Conservation (phyloP, 2,113 vertebrate species). For the Philantomba maxwellii region DNA sequence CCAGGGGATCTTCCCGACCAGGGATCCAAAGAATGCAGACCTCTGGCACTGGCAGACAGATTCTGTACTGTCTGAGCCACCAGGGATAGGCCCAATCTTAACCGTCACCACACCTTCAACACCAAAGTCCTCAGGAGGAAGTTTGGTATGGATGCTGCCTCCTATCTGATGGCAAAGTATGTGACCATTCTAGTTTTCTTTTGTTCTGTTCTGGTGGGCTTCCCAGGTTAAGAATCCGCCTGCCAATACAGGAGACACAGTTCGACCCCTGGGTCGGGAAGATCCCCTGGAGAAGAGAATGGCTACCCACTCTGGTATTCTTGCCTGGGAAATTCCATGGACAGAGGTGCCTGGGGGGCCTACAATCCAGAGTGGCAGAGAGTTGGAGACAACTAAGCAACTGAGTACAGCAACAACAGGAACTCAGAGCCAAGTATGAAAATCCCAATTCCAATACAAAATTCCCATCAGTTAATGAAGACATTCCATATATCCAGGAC, state of each 20-base stretch:
- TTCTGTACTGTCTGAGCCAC: not conserved
- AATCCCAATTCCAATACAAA: not conserved
- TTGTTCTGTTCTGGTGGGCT: not conserved
- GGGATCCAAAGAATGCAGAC: not conserved
- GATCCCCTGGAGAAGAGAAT: not conserved
- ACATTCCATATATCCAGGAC: not conserved
- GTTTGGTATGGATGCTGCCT: not conserved
- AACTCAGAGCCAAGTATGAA: slow-evolving; percentile 3
- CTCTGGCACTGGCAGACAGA: not conserved
- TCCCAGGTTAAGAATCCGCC: not conserved
- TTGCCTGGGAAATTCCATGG: not conserved
- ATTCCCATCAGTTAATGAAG: not conserved
- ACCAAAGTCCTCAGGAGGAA: not conserved
- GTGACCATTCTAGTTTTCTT: not conserved
- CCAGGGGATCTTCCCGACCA: not conserved
- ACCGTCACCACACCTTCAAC: rapidly evolving
- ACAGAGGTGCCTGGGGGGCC: not conserved
- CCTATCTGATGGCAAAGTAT: not conserved
- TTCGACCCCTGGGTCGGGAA: not conserved
- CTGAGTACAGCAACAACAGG: not conserved
- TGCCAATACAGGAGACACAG: not conserved
- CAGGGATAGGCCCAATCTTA: not conserved
- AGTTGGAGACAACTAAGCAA: not conserved
- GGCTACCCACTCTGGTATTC: not conserved
- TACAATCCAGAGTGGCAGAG: not conserved